Evolutionary conservation across 2,113 vertebrate species (phyloP).

Genomic region (Hyperopisus bebe): DNA sequence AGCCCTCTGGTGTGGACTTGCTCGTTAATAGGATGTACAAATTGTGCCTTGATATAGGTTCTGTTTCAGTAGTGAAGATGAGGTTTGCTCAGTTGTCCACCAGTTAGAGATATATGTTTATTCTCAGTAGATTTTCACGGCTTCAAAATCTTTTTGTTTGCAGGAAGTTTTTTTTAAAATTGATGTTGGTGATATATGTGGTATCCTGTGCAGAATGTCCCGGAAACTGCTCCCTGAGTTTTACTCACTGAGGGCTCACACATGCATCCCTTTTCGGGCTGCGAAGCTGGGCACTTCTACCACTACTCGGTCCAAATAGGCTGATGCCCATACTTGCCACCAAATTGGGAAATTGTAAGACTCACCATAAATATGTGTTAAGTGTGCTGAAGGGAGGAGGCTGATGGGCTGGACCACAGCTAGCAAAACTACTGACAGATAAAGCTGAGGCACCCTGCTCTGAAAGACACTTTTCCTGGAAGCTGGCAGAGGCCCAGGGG

Average conservation of each 20-base stretch:
- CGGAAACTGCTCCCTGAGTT: constrained; percentile 56
- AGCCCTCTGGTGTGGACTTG: background rate
- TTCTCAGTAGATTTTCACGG: background rate
- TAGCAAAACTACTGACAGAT: constrained; percentile 37
- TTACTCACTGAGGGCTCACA: constrained; percentile 43
- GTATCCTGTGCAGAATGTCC: constrained; percentile 11
- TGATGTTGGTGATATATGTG: constrained; percentile 48
- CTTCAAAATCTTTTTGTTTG: constrained; percentile 6
- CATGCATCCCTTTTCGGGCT: constrained; percentile 51
- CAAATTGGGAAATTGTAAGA: constrained; percentile 50
- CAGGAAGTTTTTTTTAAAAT: constrained; percentile 42
- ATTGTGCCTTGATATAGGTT: background rate
- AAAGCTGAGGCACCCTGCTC: constrained; percentile 46
- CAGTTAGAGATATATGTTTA: background rate
- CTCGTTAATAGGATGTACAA: background rate
- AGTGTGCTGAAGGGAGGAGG: constrained; percentile 32
- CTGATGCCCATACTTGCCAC: constrained; percentile 52
- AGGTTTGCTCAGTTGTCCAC: background rate
- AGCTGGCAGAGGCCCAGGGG: constrained; percentile 45
- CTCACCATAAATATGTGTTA: constrained; percentile 34
- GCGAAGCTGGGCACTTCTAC: constrained; percentile 56
- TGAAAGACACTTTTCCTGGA: constrained; percentile 29
- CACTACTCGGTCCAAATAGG: constrained; percentile 56
- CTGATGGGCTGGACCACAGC: constrained; percentile 37
- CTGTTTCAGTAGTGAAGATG: background rate